Conservation (phyloP, 1,140 invertebrate species). For the Drosophila melanica region DNA sequence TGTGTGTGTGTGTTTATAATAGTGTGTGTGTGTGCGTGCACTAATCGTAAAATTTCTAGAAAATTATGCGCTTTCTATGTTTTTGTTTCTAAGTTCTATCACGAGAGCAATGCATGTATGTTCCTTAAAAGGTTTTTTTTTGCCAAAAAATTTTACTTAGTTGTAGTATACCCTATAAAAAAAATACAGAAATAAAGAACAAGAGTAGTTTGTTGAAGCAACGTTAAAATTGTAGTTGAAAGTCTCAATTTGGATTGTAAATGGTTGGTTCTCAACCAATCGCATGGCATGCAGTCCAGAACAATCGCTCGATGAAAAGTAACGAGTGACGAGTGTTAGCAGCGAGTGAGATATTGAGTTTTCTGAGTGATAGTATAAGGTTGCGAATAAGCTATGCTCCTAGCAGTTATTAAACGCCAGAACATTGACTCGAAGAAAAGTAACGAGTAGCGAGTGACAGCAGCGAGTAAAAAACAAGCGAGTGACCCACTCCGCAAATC, state of each 20-base stretch:
- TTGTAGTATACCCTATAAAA: constrained; percentile 10
- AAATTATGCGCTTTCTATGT: constrained; percentile 59
- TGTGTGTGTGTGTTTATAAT: constrained; percentile 18
- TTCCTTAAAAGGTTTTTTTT: not conserved
- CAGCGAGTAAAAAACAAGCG: not conserved
- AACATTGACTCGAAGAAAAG: not conserved
- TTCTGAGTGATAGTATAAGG: not conserved
- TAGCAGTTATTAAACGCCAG: not conserved
- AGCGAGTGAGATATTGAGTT: not conserved
- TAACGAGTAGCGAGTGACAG: not conserved
- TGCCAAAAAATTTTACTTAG: constrained; percentile 28
- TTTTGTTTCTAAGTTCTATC: constrained; percentile 36
- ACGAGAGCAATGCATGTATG: constrained; percentile 35
- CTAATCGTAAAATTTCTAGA: constrained; percentile 69
- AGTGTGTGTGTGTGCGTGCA: constrained; percentile 17
- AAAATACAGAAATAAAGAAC: constrained; percentile 14
- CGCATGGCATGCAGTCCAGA: not conserved
- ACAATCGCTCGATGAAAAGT: not conserved
- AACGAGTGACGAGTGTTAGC: constrained; percentile 4
- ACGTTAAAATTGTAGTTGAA: constrained; percentile 52
- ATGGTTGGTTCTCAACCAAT: constrained; percentile 29
- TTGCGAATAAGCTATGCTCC: not conserved
- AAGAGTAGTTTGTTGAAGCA: constrained; percentile 29
- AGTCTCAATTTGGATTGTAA: constrained; percentile 75
- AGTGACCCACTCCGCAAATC: not conserved